These are phyloP conservation scores for Macropodus opercularis DNA, from an alignment of 2,797 vertebrate genomes.

Conservation along the genomic window DNA sequence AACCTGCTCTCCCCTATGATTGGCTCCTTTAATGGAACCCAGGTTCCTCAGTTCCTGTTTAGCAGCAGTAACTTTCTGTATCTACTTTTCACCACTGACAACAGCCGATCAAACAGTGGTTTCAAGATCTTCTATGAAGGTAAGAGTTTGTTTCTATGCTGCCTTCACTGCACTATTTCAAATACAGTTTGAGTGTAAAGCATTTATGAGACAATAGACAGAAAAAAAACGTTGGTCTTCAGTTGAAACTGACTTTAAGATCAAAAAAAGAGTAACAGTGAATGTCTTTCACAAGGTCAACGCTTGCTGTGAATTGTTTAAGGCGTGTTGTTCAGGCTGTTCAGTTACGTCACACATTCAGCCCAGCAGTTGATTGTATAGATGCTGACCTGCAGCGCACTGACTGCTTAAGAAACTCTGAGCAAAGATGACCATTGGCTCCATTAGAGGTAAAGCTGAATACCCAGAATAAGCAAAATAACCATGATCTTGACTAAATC, in stretches of 20 bases:
- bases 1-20: constrained; percentile 95
- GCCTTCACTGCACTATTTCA: not conserved
- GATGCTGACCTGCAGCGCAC: constrained; percentile 1
- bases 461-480: not conserved
- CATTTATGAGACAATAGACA: too few species aligned
- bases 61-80: constrained; percentile 95
- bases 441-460: not conserved
- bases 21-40: constrained; percentile 96
- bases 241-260: too few species aligned
- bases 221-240: not conserved
- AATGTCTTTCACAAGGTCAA: not conserved
- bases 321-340: constrained; percentile 4
- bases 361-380: too few species aligned
- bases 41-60: constrained; percentile 96
- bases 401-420: constrained; percentile 15
- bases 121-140: constrained; percentile 99
- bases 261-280: too few species aligned
- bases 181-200: too few species aligned
- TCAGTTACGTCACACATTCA: too few species aligned
- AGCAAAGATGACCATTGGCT: not conserved
- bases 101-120: constrained; percentile 97
- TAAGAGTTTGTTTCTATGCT: constrained; percentile 70
- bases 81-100: constrained; percentile 97
- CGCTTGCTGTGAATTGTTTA: too few species aligned
- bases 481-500: not conserved